phyloP scores from a whole-genome alignment of 1,140 invertebrate genomes.

The Anoplolepis gracilipes region DNA sequence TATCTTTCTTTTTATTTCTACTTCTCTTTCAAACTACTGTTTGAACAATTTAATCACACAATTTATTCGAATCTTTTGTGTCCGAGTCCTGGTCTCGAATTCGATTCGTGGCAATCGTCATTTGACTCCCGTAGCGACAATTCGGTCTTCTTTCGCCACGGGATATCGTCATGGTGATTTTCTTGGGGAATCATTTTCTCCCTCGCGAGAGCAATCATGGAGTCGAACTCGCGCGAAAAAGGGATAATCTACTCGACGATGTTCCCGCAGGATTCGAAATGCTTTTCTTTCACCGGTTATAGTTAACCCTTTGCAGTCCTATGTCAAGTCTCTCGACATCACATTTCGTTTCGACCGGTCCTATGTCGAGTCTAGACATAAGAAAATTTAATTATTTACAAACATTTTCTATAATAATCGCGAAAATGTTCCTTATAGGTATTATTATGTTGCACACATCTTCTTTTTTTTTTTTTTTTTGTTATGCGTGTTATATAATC shows the following conservation, averaged over 20 bases:
- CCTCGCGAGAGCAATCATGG: conserved; percentile 11
- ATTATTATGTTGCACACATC: too few species aligned
- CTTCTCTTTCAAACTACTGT: background rate
- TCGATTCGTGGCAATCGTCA: conserved; percentile 20
- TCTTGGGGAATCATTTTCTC: conserved; percentile 13
- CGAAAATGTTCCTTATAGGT: too few species aligned
- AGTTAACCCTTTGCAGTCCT: background rate
- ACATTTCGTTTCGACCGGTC: too few species aligned
- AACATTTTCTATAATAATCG: too few species aligned
- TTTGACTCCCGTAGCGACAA: conserved; percentile 40
- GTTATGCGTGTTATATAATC: too few species aligned
- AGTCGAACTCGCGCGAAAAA: conserved; percentile 19
- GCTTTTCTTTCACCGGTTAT: background rate
- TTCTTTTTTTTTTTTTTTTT: too few species aligned
- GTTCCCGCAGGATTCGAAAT: background rate
- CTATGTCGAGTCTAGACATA: too few species aligned
- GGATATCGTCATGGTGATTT: conserved; percentile 40
- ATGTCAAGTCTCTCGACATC: too few species aligned
- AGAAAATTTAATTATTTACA: too few species aligned
- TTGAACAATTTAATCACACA: background rate
- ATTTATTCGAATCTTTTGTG: background rate
- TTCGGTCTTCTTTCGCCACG: conserved; percentile 18
- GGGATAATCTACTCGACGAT: conserved; percentile 20
- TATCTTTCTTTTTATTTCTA: background rate
- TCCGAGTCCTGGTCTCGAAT: background rate